Conservation (phyloP, 1,140 invertebrate genomes). For the Drosophila nebulosa region DNA sequence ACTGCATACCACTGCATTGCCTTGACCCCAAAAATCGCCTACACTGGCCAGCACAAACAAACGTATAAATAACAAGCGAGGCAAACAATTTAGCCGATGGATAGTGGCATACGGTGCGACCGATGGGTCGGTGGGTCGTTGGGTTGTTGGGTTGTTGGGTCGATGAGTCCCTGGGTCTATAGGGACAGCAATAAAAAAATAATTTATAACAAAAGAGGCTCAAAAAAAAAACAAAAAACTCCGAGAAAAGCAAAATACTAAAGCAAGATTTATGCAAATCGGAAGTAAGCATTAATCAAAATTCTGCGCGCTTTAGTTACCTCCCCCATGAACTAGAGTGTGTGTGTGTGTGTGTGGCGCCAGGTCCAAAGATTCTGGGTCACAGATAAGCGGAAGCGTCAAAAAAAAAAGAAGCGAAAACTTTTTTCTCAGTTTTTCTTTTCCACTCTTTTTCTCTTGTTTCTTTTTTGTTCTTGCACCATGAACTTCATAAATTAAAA, state of each 20-base stretch:
- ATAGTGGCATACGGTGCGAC: constrained; percentile 31
- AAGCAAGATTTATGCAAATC: constrained; percentile 81
- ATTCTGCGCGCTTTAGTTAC: constrained; percentile 16
- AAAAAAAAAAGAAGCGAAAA: constrained; percentile 29
- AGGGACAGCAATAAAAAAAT: constrained; percentile 70
- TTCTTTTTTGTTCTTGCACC: constrained; percentile 22
- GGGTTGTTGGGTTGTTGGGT: not conserved
- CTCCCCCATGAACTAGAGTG: constrained; percentile 8
- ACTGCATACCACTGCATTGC: constrained; percentile 20
- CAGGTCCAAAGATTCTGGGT: constrained; percentile 53
- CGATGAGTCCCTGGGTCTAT: not conserved
- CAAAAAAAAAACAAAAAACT: not conserved
- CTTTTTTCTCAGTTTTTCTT: constrained; percentile 21
- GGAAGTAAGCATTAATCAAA: constrained; percentile 81
- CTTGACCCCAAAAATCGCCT: constrained; percentile 33
- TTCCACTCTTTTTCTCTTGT: not conserved
- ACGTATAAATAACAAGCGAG: constrained; percentile 52
- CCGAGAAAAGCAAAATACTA: constrained; percentile 57
- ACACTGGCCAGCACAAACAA: constrained; percentile 41
- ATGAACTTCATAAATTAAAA: constrained; percentile 72
- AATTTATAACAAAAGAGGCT: constrained; percentile 62
- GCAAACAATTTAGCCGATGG: constrained; percentile 46
- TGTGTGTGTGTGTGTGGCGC: constrained; percentile 49
- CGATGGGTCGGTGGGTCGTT: not conserved
- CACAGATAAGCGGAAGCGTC: constrained; percentile 41